Conservation (phyloP, 2,113 vertebrate species). For the Nycticryphes semicollaris region DNA sequence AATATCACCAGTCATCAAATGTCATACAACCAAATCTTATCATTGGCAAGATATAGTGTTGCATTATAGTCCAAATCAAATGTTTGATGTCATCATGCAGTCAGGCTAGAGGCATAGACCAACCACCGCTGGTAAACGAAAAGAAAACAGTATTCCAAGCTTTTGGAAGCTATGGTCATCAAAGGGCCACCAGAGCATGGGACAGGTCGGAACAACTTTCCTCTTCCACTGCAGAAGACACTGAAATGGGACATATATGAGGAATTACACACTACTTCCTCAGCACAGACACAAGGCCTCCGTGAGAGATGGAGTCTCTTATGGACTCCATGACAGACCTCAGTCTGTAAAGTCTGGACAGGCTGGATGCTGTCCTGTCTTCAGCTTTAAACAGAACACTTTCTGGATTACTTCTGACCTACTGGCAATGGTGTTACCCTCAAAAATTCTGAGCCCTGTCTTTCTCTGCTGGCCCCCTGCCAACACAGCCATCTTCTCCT, state of each 20-base stretch:
- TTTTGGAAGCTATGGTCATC: not conserved
- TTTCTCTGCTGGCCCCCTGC: accelerated
- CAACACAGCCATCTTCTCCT: not conserved
- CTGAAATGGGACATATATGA: not conserved
- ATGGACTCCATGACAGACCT: not conserved
- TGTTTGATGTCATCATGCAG: not conserved
- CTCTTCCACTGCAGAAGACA: not conserved
- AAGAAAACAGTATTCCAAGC: not conserved
- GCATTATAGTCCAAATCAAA: not conserved
- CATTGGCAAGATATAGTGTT: not conserved
- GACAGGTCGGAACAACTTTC: not conserved
- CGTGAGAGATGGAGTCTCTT: not conserved
- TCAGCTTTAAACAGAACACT: not conserved
- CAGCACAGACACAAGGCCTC: not conserved
- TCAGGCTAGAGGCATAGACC: not conserved
- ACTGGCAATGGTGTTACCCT: not conserved
- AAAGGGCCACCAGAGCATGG: not conserved
- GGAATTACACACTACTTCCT: not conserved
- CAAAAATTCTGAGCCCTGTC: not conserved
- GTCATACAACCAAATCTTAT: not conserved
- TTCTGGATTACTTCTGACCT: not conserved
- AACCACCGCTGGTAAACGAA: not conserved
- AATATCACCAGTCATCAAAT: not conserved
- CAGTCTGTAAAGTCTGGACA: not conserved
- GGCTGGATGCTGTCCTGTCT: not conserved